Evolutionary conservation across 2,888 invertebrate species (phyloP).

Genomic region (Leptinotarsa peninsularis): DNA sequence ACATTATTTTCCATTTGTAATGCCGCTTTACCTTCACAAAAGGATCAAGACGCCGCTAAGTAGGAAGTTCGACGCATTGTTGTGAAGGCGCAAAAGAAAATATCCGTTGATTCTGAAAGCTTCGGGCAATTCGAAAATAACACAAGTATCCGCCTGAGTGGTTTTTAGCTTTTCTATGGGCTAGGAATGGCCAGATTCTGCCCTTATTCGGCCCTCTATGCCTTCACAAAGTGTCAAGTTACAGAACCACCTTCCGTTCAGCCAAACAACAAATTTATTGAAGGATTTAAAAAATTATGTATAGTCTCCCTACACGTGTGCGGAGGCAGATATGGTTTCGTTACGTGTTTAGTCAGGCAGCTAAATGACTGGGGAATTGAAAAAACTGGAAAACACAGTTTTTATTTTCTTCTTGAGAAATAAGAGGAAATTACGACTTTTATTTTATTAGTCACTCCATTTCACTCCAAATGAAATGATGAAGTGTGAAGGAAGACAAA

Average conservation of each 20-base stretch:
- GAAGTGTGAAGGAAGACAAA: too few species aligned
- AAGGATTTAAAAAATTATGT: constrained; percentile 42
- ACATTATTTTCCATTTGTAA: constrained; percentile 36
- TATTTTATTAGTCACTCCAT: too few species aligned
- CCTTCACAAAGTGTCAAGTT: constrained; percentile 53
- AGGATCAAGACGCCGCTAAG: constrained; percentile 45
- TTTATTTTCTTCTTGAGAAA: too few species aligned
- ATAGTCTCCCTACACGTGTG: constrained; percentile 40
- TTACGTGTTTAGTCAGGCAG: background rate
- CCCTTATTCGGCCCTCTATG: constrained; percentile 42
- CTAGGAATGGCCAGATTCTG: constrained; percentile 52
- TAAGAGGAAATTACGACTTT: too few species aligned
- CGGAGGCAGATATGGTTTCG: constrained; percentile 25
- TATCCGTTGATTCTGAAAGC: constrained; percentile 37
- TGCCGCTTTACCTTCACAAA: constrained; percentile 41
- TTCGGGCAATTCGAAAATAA: constrained; percentile 46
- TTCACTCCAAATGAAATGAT: too few species aligned
- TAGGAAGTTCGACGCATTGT: constrained; percentile 50
- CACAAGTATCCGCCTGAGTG: constrained; percentile 52
- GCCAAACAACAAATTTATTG: constrained; percentile 44
- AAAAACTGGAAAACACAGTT: background rate
- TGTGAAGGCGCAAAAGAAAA: constrained; percentile 34
- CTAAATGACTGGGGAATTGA: background rate
- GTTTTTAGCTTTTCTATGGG: constrained; percentile 51
- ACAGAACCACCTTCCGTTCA: constrained; percentile 48